Conservation (phyloP, 2,113 vertebrate genomes). For the Phaethornis superciliosus region DNA sequence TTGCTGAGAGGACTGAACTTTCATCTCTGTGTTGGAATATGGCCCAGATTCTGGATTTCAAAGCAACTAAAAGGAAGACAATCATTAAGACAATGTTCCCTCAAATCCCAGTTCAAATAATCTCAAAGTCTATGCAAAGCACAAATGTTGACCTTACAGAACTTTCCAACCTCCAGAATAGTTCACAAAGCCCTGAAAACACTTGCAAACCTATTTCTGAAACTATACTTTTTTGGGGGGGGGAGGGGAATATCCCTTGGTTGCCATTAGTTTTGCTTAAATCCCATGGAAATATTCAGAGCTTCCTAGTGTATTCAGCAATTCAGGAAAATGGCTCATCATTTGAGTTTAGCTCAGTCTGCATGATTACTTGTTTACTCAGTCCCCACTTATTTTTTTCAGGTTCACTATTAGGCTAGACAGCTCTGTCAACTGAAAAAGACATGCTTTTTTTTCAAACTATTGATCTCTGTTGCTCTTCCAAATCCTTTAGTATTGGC, state of each 20-base stretch:
- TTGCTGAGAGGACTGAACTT: slow-evolving; percentile 54
- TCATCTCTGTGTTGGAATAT: slow-evolving; percentile 66
- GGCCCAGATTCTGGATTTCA: slow-evolving; percentile 75
- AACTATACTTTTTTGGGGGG: slow-evolving; percentile 49
- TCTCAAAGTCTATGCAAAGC: slow-evolving; percentile 73
- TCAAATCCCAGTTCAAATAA: slow-evolving; percentile 81
- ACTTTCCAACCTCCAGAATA: slow-evolving; percentile 67
- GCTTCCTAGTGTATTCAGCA: slow-evolving; percentile 59
- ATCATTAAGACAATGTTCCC: slow-evolving; percentile 75
- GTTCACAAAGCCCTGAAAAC: slow-evolving; percentile 60
- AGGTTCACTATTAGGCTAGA: slow-evolving; percentile 80
- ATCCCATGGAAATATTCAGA: slow-evolving; percentile 78
- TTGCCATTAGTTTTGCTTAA: slow-evolving; percentile 82
- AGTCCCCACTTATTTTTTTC: slow-evolving; percentile 76
- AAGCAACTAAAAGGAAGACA: slow-evolving; percentile 72
- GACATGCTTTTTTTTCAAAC: slow-evolving; percentile 81
- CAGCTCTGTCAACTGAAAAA: slow-evolving; percentile 81
- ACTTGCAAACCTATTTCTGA: slow-evolving; percentile 71
- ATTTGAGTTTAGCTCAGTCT: slow-evolving; percentile 44
- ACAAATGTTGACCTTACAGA: slow-evolving; percentile 73
- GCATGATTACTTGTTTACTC: slow-evolving; percentile 69
- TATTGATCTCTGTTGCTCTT: slow-evolving; percentile 87
- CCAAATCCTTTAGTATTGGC: slow-evolving; percentile 87
- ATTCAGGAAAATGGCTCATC: slow-evolving; percentile 54
- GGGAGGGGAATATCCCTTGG: slow-evolving; percentile 77